Percentiles rank a stretch among this genome's conserved stretches.
Conservation (phyloP, 2,888 invertebrate genomes). For the Liodrosophila aerea region DNA sequence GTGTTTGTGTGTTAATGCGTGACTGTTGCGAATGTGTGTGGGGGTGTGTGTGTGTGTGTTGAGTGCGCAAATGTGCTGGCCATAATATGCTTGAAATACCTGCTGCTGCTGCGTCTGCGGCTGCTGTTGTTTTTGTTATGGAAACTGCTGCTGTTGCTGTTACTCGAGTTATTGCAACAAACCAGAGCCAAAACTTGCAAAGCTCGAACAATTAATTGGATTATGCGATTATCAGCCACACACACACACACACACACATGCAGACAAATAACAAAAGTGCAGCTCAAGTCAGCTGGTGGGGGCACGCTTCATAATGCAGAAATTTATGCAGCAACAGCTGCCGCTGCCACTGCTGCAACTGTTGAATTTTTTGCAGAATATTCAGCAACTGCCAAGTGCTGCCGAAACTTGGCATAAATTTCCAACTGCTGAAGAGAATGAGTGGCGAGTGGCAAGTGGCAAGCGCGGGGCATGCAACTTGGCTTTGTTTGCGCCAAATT, state of each 20-base stretch:
- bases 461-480: constrained; percentile 19
- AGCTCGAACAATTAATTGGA: constrained; percentile 52
- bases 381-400: constrained; percentile 7
- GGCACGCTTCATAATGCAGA: too few relatives aligned
- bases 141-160: constrained; percentile 11
- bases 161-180: constrained; percentile 10
- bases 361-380: constrained; percentile 14
- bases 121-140: constrained; percentile 9
- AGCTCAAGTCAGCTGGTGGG: constrained; percentile 16
- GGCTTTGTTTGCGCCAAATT: constrained; percentile 43
- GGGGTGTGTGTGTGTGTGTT: constrained; percentile 19
- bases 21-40: constrained; percentile 15
- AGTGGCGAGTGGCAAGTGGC: constrained; percentile 14
- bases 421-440: constrained; percentile 5
- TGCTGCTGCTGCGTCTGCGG: constrained; percentile 22
- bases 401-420: constrained; percentile 35
- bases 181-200: constrained; percentile 16
- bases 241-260: constrained; percentile 2
- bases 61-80: constrained; percentile 43
- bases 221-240: constrained; percentile 53
- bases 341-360: constrained; percentile 2
- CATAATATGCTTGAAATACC: constrained; percentile 54
- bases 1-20: constrained; percentile 14
- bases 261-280: constrained; percentile 11
- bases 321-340: constrained; percentile 4